Evolutionary conservation across 2,113 vertebrate genomes (phyloP).

Genomic region (Muscicapa adusta): DNA sequence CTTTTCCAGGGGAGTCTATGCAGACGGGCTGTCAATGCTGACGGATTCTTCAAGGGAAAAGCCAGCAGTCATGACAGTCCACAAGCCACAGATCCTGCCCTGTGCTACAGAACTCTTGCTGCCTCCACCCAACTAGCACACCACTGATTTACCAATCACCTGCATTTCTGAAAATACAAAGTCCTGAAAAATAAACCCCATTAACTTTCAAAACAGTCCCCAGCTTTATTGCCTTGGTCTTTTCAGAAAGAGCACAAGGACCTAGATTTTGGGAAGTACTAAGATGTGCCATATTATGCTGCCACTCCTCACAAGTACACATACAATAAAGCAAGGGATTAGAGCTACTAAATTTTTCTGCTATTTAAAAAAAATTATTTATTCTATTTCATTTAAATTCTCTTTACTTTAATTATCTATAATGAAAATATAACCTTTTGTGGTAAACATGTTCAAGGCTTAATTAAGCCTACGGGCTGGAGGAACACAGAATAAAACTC

Average conservation of each 20-base stretch:
- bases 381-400: neutral
- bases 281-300: fast-evolving
- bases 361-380: neutral
- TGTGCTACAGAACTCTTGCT: neutral
- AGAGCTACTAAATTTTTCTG: neutral
- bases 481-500: neutral
- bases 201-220: neutral
- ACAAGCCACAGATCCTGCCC: neutral
- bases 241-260: neutral
- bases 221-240: neutral
- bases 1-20: neutral
- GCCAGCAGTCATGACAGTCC: fast-evolving
- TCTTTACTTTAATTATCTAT: neutral
- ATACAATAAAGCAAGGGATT: neutral
- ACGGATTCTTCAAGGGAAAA: neutral
- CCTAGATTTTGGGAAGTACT: neutral
- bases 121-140: neutral
- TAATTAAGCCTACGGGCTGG: neutral
- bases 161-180: neutral
- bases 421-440: neutral
- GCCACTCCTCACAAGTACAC: neutral
- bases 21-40: neutral
- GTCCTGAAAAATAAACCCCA: neutral
- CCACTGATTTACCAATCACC: neutral
- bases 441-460: neutral